Evolutionary conservation across 2,113 vertebrate species (phyloP).

Genomic region (Phylloscopus whistleri): DNA sequence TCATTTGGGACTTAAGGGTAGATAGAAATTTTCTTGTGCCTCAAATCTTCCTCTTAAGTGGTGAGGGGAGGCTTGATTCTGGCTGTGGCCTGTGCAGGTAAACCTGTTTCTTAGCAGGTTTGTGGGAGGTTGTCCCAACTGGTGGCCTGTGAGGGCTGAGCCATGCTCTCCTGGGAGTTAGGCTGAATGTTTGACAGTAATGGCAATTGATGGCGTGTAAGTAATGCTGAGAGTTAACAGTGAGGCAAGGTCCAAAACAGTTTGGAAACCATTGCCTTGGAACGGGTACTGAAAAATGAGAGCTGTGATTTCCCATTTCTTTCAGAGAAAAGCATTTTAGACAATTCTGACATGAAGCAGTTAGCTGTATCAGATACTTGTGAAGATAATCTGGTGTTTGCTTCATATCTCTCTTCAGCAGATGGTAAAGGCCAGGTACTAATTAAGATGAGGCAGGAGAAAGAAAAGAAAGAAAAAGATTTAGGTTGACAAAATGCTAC

Average conservation of each 20-base stretch:
- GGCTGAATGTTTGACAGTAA: conserved; percentile 27
- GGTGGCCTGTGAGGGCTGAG: not conserved
- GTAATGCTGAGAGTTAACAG: conserved; percentile 36
- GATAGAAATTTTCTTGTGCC: not conserved
- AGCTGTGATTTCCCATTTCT: conserved; percentile 48
- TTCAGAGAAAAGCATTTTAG: conserved; percentile 40
- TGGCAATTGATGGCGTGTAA: conserved; percentile 21
- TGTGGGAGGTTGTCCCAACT: not conserved
- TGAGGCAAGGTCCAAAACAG: conserved; percentile 50
- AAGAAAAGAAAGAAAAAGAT: not conserved
- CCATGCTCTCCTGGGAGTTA: not conserved
- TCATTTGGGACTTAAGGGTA: accelerated
- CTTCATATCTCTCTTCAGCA: not conserved
- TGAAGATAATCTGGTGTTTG: conserved; percentile 21
- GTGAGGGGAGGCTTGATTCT: not conserved
- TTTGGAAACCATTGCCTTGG: conserved; percentile 56
- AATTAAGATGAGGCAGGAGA: conserved; percentile 3
- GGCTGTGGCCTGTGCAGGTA: not conserved
- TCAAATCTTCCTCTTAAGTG: not conserved
- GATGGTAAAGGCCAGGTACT: conserved; percentile 55
- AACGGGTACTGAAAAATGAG: conserved; percentile 17
- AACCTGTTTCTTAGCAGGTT: not conserved
- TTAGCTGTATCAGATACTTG: conserved; percentile 24
- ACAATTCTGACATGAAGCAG: conserved; percentile 32
- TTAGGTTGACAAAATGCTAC: conserved; percentile 2